Percentiles rank a stretch among this genome's conserved stretches.
These are phyloP conservation scores for Platerodrilus igneus DNA, from an alignment of 2,888 invertebrate genomes.

Conservation along the genomic window DNA sequence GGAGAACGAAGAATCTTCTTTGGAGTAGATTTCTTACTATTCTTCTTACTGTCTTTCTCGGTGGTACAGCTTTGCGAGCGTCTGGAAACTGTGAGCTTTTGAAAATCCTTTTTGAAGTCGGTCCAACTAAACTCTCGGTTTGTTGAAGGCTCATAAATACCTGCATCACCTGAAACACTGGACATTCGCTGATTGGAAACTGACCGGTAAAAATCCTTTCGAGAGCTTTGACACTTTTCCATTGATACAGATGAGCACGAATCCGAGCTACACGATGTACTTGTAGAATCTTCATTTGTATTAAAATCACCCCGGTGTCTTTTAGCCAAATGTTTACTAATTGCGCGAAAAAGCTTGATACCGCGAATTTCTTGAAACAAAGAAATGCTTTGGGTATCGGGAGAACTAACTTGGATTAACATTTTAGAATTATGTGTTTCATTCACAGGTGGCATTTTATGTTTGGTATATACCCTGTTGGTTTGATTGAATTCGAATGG, in stretches of 20 bases:
- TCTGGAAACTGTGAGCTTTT: conserved; percentile 58
- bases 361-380: conserved; percentile 53
- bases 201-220: conserved; percentile 37
- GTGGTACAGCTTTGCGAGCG: conserved; percentile 63
- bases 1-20: conserved; percentile 75
- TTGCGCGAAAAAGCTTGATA: conserved; percentile 61
- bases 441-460: conserved; percentile 20
- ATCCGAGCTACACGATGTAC: conserved; percentile 50
- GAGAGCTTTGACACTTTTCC: conserved; percentile 32
- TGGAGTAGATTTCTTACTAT: conserved; percentile 58
- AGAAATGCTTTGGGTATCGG: conserved; percentile 44
- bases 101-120: conserved; percentile 67
- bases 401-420: conserved; percentile 33
- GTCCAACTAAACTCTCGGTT: conserved; percentile 49
- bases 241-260: conserved; percentile 44
- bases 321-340: conserved; percentile 60
- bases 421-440: conserved; percentile 33
- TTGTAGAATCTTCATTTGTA: conserved; percentile 48
- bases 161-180: conserved; percentile 58
- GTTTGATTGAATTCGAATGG: conserved; percentile 12
- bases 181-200: conserved; percentile 50
- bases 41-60: conserved; percentile 37
- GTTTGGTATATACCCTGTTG: conserved; percentile 12
- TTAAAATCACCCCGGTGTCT: conserved; percentile 50
- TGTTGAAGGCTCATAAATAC: conserved; percentile 55